Conservation (phyloP, 2,888 invertebrate genomes). For the Leptopilina syphax region DNA sequence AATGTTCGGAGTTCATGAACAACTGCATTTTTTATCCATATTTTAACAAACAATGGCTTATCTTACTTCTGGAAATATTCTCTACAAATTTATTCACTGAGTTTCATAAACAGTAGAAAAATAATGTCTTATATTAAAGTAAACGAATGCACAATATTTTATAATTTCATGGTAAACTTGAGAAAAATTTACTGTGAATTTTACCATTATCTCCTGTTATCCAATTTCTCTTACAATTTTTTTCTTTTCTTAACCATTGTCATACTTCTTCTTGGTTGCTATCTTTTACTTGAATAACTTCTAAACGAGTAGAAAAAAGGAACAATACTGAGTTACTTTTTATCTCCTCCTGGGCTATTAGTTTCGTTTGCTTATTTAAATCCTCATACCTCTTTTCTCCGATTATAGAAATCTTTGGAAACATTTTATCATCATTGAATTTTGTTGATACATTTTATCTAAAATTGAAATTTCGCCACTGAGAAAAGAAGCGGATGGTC, state of each 20-base stretch:
- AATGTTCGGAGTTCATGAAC: too few species aligned
- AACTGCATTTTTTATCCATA: too few species aligned
- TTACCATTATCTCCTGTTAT: too few species aligned
- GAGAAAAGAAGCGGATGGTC: neutral
- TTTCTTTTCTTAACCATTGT: neutral
- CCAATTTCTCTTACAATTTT: too few species aligned
- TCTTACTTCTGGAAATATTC: too few species aligned
- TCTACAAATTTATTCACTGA: too few species aligned
- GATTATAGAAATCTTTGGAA: slow-evolving; percentile 7
- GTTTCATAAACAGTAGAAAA: too few species aligned
- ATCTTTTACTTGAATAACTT: slow-evolving; percentile 13
- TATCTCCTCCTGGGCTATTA: neutral
- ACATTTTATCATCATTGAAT: slow-evolving; percentile 27
- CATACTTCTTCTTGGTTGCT: neutral
- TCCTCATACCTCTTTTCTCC: neutral
- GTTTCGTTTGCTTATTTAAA: neutral
- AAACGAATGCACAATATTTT: too few species aligned
- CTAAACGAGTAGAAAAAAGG: neutral
- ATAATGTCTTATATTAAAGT: too few species aligned
- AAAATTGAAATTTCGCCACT: neutral
- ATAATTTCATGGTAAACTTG: too few species aligned
- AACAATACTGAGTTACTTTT: slow-evolving; percentile 11
- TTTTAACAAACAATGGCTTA: too few species aligned
- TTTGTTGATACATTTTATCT: slow-evolving; percentile 3
- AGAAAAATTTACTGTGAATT: too few species aligned